Base-by-base conservation (phyloP, 2,797 vertebrate genomes). In the Sebastolobus altivelis region DNA sequence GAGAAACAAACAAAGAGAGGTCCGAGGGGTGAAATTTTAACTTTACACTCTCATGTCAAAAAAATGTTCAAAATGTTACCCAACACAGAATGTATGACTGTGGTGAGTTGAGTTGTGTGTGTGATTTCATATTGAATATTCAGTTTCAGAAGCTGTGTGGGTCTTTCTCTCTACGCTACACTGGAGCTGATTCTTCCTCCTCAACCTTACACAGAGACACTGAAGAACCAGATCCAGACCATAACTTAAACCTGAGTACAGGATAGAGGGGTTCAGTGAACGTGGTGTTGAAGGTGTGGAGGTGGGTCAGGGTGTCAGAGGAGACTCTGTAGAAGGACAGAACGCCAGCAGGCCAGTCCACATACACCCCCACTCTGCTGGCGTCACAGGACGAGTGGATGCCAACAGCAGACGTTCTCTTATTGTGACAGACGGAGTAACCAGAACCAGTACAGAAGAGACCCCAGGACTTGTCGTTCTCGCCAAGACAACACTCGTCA, bases 381-480 rank as follows among this genome's bases (percentile, higher is more conserved):
- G n/a, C 0, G 37, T 63, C 52, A 49, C 25, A 38, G 22, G n/a
- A 65, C 29, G 38, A 16, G 7, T 8, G 29, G 6, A 4, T 29
- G 22, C 35, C 49, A 25, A 25, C 25, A 25, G 25, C 25, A 25
- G 22, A 8, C 31, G 35, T 80, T 13, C 63, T 31, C 7, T 80
- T 56, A 22, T 35, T 61, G 71, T 74, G 79, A 40, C 46, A 70
- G 37, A 49, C 65, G 4, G 72, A 69, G 65, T 58, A 80, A 11
- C 38, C 61, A 16, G 55, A 31, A 16, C 18, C 22, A 14, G 38
- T 58, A 18, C 31, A 14, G 5, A 65, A 18, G 29, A 81, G 16
- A 52, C 72, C 37, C 79, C 79, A 75, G 49, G 79, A 80, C n/a
- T 56, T 62, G n/a, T 49, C n/a, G 18, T 80, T 80, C 58, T 80